These are phyloP conservation scores for Rhabdomys pumilio DNA, from an alignment of 2,797 vertebrate genomes.

Conservation along the genomic window DNA sequence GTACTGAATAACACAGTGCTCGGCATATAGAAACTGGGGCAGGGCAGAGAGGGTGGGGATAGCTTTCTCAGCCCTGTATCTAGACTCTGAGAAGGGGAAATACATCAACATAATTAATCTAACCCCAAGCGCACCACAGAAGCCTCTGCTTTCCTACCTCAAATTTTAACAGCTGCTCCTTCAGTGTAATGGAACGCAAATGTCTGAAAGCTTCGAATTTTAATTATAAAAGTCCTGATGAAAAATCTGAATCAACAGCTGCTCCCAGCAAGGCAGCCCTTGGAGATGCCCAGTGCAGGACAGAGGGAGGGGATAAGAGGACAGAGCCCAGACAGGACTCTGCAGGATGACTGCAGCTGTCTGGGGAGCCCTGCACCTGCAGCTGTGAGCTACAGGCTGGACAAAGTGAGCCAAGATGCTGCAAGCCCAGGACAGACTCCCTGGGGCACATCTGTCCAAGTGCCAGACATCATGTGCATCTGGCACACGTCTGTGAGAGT, in stretches of 20 bases:
- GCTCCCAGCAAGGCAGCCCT: conserved; percentile 80
- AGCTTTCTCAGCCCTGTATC: neutral
- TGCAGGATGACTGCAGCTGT: conserved; percentile 68
- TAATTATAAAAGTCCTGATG: conserved; percentile 85
- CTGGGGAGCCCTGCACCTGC: conserved; percentile 79
- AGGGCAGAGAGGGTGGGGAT: neutral
- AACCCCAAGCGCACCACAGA: conserved; percentile 19
- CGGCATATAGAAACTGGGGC: neutral
- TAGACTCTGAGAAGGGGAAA: neutral
- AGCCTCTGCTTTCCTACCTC: conserved; percentile 61
- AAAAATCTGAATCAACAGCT: conserved; percentile 88
- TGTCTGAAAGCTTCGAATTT: conserved; percentile 81
- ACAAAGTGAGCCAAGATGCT: neutral
- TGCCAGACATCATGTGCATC: neutral
- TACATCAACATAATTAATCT: conserved; percentile 62
- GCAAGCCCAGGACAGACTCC: conserved; percentile 3
- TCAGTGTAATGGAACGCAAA: conserved; percentile 77
- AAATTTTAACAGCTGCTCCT: conserved; percentile 76
- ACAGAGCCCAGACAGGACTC: conserved; percentile 62
- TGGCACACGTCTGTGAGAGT: neutral
- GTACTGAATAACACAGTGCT: neutral
- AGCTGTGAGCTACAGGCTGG: conserved; percentile 58
- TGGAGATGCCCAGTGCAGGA: conserved; percentile 76
- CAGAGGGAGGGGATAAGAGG: conserved; percentile 67
- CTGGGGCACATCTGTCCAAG: conserved; percentile 21